These are phyloP conservation scores for Scolanthus callimorphus DNA, from an alignment of 92 coral and sea anemone species.

Conservation along the genomic window DNA sequence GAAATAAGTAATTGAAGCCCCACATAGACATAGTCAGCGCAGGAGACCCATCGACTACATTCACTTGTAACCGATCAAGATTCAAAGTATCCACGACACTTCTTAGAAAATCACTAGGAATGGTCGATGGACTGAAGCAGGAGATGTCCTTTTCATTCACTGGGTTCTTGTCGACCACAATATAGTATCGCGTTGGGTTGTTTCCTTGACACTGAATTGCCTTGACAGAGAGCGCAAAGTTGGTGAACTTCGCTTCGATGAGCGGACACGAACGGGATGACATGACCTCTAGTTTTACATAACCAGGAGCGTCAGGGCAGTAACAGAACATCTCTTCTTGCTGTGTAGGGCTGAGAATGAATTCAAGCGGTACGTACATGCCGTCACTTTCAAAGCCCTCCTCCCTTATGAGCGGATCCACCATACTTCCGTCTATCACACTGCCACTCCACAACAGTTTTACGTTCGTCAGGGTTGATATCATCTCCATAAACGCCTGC, in stretches of 20 bases:
- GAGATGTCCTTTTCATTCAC: too few species aligned
- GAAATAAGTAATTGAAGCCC: not conserved
- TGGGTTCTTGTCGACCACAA: too few species aligned
- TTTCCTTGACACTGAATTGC: too few species aligned
- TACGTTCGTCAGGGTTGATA: not conserved
- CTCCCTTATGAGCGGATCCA: not conserved
- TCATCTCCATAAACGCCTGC: not conserved
- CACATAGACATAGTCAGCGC: not conserved
- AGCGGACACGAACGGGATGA: too few species aligned
- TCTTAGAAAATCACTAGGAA: too few species aligned
- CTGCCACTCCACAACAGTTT: conserved; percentile 7
- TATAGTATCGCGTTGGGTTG: too few species aligned
- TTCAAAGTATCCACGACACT: not conserved
- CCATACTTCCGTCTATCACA: not conserved
- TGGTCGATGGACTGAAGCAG: too few species aligned
- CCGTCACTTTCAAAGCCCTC: conserved; percentile 1
- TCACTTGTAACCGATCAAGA: too few species aligned
- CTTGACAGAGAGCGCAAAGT: too few species aligned
- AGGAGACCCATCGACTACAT: not conserved
- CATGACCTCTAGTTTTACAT: not conserved
- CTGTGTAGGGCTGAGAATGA: not conserved
- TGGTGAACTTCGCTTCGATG: not conserved
- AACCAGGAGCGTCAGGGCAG: conserved; percentile 7
- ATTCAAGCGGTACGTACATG: not conserved
- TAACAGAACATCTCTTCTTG: not conserved